A percentile compares a stretch with the other conserved stretches of the same genome.
phyloP scores from a whole-genome alignment of 2,888 invertebrate genomes.

The Lomographa bimaculata region DNA sequence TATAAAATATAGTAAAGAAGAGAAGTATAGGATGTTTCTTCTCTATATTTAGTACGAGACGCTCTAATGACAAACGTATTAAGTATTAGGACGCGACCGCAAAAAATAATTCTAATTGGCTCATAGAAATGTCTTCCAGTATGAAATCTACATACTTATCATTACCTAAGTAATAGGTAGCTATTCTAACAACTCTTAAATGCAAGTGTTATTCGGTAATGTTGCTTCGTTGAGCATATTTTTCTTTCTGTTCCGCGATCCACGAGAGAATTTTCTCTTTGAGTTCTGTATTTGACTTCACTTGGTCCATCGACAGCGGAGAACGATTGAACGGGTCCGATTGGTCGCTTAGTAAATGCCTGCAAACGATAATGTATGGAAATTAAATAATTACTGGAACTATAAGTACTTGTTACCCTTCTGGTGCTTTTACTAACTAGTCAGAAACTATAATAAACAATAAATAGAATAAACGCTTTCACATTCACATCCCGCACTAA shows the following conservation, averaged over 20 bases:
- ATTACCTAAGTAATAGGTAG: conserved; percentile 30
- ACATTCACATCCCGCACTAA: too few relatives aligned
- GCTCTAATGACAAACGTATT: too few relatives aligned
- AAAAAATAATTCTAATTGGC: too few relatives aligned
- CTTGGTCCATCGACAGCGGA: conserved; percentile 96
- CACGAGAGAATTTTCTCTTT: conserved; percentile 91
- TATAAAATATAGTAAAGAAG: too few relatives aligned
- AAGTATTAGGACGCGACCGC: too few relatives aligned
- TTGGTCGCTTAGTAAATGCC: conserved; percentile 95
- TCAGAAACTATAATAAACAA: too few relatives aligned
- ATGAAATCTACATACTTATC: conserved; percentile 37
- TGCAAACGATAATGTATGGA: conserved; percentile 44
- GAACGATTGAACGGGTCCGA: conserved; percentile 98
- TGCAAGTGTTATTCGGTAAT: conserved; percentile 33
- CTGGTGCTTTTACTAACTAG: too few relatives aligned
- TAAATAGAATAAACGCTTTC: too few relatives aligned
- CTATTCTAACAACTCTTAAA: conserved; percentile 30
- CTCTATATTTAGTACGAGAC: too few relatives aligned
- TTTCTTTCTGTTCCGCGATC: conserved; percentile 86
- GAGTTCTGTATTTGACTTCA: conserved; percentile 90
- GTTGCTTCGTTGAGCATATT: conserved; percentile 52
- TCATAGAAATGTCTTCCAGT: conserved; percentile 18
- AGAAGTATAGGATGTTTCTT: too few relatives aligned
- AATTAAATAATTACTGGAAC: too few relatives aligned
- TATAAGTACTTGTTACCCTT: too few relatives aligned